Evolutionary conservation across 1,140 invertebrate genomes (phyloP).

Genomic region (Trichoplusia ni): DNA sequence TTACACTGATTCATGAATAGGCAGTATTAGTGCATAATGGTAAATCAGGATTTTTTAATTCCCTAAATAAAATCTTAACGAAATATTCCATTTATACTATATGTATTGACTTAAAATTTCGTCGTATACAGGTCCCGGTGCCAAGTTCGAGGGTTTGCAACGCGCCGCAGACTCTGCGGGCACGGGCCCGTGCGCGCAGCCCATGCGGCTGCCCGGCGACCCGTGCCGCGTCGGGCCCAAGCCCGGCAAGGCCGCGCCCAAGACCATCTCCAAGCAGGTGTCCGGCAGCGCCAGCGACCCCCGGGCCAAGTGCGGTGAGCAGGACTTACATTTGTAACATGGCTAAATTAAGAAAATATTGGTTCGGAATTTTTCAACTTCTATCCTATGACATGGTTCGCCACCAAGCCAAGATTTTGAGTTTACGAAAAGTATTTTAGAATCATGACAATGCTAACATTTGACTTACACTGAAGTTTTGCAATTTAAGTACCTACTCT

Average conservation of each 20-base stretch:
- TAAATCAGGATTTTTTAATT: no score
- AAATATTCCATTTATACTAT: neutral
- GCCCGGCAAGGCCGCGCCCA: conserved; percentile 50
- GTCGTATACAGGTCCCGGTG: conserved; percentile 71
- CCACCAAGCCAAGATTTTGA: no score
- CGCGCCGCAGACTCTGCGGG: conserved; percentile 76
- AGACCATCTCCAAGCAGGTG: conserved; percentile 61
- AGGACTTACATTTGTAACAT: neutral
- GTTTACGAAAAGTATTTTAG: no score
- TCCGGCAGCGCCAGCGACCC: conserved; percentile 47
- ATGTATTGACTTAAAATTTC: neutral
- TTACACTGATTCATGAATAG: no score
- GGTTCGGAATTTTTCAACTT: no score
- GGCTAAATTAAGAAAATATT: no score
- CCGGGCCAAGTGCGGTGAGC: conserved; percentile 65
- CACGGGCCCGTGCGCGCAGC: conserved; percentile 76
- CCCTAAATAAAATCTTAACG: no score
- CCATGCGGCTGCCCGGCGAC: conserved; percentile 77
- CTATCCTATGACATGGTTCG: no score
- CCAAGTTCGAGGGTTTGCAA: conserved; percentile 81
- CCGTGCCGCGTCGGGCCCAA: conserved; percentile 79
- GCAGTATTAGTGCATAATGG: no score
- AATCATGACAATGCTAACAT: no score
- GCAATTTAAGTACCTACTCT: no score
- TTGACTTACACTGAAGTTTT: no score